phyloP scores from a whole-genome alignment of 2,113 vertebrate species.

The Pithys albifrons region DNA sequence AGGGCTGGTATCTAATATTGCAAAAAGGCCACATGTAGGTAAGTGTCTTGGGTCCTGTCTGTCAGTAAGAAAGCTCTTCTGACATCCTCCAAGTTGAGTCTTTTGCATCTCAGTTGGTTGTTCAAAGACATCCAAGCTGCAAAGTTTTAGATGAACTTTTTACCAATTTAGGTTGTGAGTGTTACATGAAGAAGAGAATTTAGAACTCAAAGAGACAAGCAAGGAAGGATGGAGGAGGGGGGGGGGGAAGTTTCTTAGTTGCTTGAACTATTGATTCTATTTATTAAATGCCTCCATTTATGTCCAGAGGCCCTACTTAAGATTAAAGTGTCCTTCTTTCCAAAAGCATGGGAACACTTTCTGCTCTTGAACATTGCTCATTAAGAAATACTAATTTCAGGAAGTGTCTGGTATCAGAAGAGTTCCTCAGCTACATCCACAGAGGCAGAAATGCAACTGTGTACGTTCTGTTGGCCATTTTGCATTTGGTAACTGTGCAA shows the following conservation, averaged over 20 bases:
- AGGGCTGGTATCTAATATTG: background rate
- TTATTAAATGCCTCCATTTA: background rate
- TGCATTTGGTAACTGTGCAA: background rate
- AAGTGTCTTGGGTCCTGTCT: background rate
- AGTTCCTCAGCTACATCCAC: background rate
- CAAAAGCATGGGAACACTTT: background rate
- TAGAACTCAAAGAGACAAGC: background rate
- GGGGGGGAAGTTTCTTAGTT: background rate
- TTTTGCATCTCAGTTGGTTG: background rate
- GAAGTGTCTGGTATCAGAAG: background rate
- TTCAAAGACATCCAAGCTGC: background rate
- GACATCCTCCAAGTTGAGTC: background rate
- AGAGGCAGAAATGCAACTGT: background rate
- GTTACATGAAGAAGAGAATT: background rate
- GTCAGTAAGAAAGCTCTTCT: background rate
- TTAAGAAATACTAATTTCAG: background rate
- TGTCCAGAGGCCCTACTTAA: background rate
- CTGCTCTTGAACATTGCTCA: background rate
- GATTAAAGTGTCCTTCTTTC: background rate
- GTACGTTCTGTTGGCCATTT: background rate
- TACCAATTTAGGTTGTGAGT: background rate
- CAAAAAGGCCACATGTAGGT: background rate
- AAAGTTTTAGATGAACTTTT: background rate
- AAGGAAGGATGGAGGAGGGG: background rate
- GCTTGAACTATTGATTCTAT: background rate